Evolutionary conservation across 2,113 vertebrate genomes (phyloP).

Genomic region (Heterocephalus glaber): DNA sequence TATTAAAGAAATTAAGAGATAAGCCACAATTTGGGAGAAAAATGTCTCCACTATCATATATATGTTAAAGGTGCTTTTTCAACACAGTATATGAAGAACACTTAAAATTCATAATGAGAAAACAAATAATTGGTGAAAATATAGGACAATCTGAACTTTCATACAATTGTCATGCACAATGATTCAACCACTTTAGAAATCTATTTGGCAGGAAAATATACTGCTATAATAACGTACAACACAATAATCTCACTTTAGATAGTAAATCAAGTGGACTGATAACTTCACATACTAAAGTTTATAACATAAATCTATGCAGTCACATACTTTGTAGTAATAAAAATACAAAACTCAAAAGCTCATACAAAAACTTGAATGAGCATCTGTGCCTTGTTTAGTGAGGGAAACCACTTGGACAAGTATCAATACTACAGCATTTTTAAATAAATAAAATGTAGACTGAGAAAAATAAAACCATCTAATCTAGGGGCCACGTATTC

Average conservation of each 20-base stretch:
- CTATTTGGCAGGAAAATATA: background rate
- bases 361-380: background rate
- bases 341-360: background rate
- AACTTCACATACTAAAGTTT: background rate
- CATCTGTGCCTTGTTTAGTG: background rate
- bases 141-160: background rate
- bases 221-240: background rate
- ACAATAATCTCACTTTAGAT: background rate
- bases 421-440: background rate
- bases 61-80: background rate
- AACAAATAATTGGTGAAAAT: background rate
- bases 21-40: background rate
- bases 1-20: background rate
- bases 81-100: background rate
- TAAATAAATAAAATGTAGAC: background rate
- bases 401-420: background rate
- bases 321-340: background rate
- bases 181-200: background rate
- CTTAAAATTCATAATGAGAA: background rate
- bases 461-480: background rate
- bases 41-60: background rate
- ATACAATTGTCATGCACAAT: background rate
- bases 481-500: background rate
- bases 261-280: background rate
- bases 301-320: background rate